These are phyloP conservation scores for Phenganax stokvisi DNA, from an alignment of 92 coral and sea anemone genomes.

Conservation along the genomic window DNA sequence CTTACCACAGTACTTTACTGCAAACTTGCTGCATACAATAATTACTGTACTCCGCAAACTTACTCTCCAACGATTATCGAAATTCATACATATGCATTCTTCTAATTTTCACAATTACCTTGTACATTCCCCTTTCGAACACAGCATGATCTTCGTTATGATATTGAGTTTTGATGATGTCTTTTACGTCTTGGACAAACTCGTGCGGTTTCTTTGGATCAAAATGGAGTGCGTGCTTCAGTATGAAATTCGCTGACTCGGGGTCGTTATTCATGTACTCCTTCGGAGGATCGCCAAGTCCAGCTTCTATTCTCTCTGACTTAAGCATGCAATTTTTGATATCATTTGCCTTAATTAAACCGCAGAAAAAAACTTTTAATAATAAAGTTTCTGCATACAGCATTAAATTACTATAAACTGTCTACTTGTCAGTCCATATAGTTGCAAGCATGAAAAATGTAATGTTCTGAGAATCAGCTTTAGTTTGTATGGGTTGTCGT, in stretches of 20 bases:
- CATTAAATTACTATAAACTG: neutral
- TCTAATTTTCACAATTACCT: neutral
- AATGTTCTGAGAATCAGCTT: too few species aligned
- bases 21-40: too few species aligned
- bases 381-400: neutral
- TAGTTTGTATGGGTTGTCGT: too few species aligned
- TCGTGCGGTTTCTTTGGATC: constrained; percentile 37
- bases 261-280: constrained; percentile 33
- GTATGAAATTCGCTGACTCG: constrained; percentile 26
- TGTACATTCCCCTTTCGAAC: constrained; percentile 17
- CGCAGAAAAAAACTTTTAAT: neutral
- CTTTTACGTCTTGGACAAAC: constrained; percentile 15
- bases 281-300: constrained; percentile 26
- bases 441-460: too few species aligned
- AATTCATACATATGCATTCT: neutral
- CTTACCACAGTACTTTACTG: too few species aligned
- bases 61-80: neutral
- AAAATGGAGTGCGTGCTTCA: constrained; percentile 18
- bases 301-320: constrained; percentile 32
- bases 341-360: neutral
- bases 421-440: neutral
- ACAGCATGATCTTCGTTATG: constrained; percentile 34
- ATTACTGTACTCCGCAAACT: neutral
- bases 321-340: constrained; percentile 10
- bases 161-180: constrained; percentile 29